Evolutionary conservation across 2,797 vertebrate genomes (phyloP).

Genomic region (Borostomias antarcticus): DNA sequence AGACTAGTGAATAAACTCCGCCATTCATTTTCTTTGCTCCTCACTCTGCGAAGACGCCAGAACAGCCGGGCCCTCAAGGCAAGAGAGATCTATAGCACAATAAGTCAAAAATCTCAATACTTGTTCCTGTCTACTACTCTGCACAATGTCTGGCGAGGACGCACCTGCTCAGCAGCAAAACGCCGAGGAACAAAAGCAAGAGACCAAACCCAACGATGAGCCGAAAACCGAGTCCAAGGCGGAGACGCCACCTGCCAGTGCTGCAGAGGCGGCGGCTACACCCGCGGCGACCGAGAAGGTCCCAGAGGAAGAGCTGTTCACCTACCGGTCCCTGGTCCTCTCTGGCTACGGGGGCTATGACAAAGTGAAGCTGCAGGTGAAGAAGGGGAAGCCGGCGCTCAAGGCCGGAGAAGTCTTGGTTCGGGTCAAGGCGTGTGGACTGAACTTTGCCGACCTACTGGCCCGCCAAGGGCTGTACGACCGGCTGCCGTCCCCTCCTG

Average conservation of each 20-base stretch:
- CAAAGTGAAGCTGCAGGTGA: constrained; percentile 91
- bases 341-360: constrained; percentile 88
- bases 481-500: constrained; percentile 84
- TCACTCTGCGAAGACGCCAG: constrained; percentile 6
- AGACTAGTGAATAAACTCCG: constrained; percentile 56
- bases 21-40: constrained; percentile 39
- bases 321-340: constrained; percentile 79
- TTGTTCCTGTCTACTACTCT: constrained; percentile 46
- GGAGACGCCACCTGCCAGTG: constrained; percentile 57
- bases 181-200: constrained; percentile 80
- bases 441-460: constrained; percentile 94
- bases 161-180: constrained; percentile 83
- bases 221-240: constrained; percentile 77
- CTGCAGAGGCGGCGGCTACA: constrained; percentile 36
- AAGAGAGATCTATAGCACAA: constrained; percentile 16
- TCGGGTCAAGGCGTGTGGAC: constrained; percentile 87
- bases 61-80: constrained; percentile 6
- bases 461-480: constrained; percentile 91
- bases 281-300: constrained; percentile 65
- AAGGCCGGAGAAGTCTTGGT: constrained; percentile 85
- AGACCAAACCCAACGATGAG: constrained; percentile 75
- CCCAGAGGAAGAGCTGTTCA: constrained; percentile 78
- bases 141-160: constrained; percentile 82
- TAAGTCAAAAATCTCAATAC: constrained; percentile 30
- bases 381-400: constrained; percentile 79